Percentiles rank a stretch among this genome's conserved stretches.
phyloP scores from a whole-genome alignment of 2,888 invertebrate species.

The Cybosia mesomella region DNA sequence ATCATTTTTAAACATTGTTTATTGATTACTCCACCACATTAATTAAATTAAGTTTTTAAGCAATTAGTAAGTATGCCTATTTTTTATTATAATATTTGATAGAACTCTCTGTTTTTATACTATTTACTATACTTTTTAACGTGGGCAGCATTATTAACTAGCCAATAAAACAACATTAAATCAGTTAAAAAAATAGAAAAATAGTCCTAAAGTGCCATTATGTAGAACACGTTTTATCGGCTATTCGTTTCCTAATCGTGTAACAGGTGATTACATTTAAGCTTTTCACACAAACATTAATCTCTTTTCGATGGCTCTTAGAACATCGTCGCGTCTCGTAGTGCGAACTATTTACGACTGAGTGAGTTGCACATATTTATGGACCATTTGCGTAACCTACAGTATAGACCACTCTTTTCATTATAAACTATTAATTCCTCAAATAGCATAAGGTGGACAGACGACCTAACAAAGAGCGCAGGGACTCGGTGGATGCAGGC shows the following conservation, averaged over 20 bases:
- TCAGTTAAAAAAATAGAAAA: not conserved
- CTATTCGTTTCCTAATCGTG: slow-evolving; percentile 42
- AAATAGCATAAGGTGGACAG: not conserved
- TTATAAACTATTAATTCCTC: not conserved
- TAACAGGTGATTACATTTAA: slow-evolving; percentile 44
- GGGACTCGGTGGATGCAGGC: too few relatives aligned
- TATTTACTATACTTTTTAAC: not conserved
- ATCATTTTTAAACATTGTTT: too few relatives aligned
- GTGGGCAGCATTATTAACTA: not conserved
- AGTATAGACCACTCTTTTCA: not conserved
- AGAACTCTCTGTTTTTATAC: too few relatives aligned
- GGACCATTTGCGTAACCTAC: slow-evolving; percentile 11
- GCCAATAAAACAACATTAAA: not conserved
- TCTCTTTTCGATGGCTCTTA: slow-evolving; percentile 25
- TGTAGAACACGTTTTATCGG: slow-evolving; percentile 12
- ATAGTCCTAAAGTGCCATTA: not conserved
- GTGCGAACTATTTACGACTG: slow-evolving; percentile 26
- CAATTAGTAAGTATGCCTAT: too few relatives aligned
- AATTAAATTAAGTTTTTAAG: too few relatives aligned
- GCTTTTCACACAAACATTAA: slow-evolving; percentile 40
- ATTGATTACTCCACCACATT: too few relatives aligned
- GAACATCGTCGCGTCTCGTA: slow-evolving; percentile 33
- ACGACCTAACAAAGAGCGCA: too few relatives aligned
- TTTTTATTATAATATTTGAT: too few relatives aligned
- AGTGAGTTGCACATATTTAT: slow-evolving; percentile 32